Evolutionary conservation across 2,797 vertebrate genomes (phyloP).

Genomic region (Sardinella longiceps): DNA sequence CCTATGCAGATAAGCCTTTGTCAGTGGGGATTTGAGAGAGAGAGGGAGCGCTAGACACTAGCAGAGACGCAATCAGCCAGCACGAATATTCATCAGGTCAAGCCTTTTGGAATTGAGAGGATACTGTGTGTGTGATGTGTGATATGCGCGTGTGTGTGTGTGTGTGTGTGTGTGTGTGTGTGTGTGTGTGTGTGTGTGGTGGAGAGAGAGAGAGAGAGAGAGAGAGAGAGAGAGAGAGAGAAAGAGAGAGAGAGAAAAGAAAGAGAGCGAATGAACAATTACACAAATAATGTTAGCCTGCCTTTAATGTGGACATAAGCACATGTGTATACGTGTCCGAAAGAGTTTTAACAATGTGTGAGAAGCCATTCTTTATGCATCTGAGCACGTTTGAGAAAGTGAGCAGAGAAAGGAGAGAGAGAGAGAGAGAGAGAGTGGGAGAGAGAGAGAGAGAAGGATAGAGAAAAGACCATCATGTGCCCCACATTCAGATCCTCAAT

Average conservation of each 20-base stretch:
- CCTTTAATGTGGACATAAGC: not conserved
- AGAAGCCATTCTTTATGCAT: not conserved
- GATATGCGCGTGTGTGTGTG: not conserved
- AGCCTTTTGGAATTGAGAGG: not conserved
- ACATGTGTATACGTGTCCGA: not conserved
- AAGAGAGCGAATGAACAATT: not conserved
- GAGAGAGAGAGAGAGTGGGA: too few species aligned
- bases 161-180: not conserved
- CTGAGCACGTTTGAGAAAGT: not conserved
- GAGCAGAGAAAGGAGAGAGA: too few species aligned
- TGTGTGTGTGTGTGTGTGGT: not conserved
- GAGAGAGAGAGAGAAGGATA: not conserved
- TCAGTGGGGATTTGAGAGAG: not conserved
- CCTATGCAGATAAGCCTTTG: conserved; percentile 9
- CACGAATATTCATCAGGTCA: conserved; percentile 11
- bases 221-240: too few species aligned
- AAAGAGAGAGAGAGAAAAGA: too few species aligned
- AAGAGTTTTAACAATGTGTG: not conserved
- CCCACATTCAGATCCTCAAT: not conserved
- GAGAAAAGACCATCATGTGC: not conserved
- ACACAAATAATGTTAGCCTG: not conserved
- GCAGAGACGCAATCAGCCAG: conserved; percentile 21
- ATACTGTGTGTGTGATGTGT: not conserved
- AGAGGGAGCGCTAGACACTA: not conserved
- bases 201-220: too few species aligned